Conservation (phyloP, 2,888 invertebrate species). For the Argyresthia goedartella region DNA sequence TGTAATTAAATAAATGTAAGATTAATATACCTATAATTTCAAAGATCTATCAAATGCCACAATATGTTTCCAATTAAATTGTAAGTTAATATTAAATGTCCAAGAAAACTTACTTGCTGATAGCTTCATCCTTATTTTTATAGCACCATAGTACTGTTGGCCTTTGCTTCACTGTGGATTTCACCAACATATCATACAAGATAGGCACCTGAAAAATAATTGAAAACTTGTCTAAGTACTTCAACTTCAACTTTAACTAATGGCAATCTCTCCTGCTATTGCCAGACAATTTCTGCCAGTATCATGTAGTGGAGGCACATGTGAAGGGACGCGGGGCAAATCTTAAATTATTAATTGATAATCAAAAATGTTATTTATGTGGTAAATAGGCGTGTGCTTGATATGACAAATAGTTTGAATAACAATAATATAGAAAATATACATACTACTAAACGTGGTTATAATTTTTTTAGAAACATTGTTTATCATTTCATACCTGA, state of each 20-base stretch:
- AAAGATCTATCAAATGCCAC: neutral
- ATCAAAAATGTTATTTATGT: neutral
- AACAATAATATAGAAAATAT: neutral
- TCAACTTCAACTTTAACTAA: too few relatives aligned
- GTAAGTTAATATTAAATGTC: neutral
- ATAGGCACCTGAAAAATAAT: slow-evolving; percentile 86
- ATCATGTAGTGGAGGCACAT: too few relatives aligned
- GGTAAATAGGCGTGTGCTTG: neutral
- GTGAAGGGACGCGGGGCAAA: too few relatives aligned
- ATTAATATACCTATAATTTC: too few relatives aligned
- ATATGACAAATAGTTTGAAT: neutral
- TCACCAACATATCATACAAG: slow-evolving; percentile 96
- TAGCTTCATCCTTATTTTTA: slow-evolving; percentile 92
- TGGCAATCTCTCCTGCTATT: too few relatives aligned
- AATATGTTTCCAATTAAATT: neutral
- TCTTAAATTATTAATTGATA: neutral
- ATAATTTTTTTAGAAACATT: neutral
- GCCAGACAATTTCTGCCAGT: too few relatives aligned
- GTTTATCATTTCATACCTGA: slow-evolving; percentile 75
- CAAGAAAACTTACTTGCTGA: slow-evolving; percentile 77
- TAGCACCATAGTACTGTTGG: slow-evolving; percentile 99
- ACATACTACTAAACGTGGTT: neutral
- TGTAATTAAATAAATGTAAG: too few relatives aligned
- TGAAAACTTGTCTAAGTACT: too few relatives aligned
- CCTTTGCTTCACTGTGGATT: slow-evolving; percentile 91